Conservation (phyloP, 2,797 vertebrate genomes). For the Malacoraja senta region DNA sequence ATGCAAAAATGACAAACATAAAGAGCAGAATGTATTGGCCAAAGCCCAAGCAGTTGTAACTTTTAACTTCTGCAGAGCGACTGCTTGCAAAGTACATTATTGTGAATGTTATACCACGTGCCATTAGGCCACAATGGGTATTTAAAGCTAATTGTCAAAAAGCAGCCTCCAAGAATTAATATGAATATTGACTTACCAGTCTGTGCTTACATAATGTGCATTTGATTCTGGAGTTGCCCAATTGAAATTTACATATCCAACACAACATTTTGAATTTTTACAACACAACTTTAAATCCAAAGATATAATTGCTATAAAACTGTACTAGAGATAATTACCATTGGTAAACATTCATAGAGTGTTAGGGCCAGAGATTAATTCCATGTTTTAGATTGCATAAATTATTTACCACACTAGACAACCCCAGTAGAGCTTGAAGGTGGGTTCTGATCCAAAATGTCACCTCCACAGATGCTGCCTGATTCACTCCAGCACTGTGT, state of each 20-base stretch:
- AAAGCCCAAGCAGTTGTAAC: neutral
- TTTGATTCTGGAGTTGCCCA: neutral
- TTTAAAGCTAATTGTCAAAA: neutral
- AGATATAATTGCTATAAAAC: neutral
- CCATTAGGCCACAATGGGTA: neutral
- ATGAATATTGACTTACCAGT: neutral
- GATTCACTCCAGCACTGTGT: too few species aligned
- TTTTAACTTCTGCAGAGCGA: neutral
- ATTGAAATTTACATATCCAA: neutral
- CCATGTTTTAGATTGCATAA: neutral
- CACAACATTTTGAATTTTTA: neutral
- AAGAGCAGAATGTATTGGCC: neutral
- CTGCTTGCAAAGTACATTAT: neutral
- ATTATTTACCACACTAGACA: neutral
- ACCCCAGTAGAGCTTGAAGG: neutral
- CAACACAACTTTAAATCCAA: conserved; percentile 1
- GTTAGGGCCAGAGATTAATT: neutral
- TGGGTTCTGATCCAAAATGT: too few species aligned
- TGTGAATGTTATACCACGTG: neutral
- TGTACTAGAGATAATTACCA: neutral
- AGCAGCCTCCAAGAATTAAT: neutral
- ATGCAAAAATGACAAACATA: neutral
- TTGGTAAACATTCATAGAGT: neutral
- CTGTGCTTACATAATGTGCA: neutral
- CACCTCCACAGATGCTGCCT: too few species aligned